Base-by-base conservation (phyloP, 1,140 invertebrate genomes). In the Xylocopa sonorina region DNA sequence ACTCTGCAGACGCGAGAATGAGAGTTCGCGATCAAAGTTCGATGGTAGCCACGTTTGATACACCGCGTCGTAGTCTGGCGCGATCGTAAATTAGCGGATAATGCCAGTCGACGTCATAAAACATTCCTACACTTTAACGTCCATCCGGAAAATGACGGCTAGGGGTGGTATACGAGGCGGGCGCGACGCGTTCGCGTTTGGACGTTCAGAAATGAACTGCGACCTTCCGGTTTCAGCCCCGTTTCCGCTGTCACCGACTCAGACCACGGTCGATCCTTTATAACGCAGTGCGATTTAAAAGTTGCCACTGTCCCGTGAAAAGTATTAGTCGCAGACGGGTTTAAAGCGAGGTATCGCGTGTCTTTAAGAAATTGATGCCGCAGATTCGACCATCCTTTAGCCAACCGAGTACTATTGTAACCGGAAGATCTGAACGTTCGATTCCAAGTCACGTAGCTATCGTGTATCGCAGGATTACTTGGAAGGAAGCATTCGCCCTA, bases 41-140 rank as follows among this genome's bases (percentile, higher is more conserved):
- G n/a, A 27, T 29, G 21, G 50, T 48, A 68, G 38, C n/a, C 34
- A 41, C 79, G 48, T 58, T 18, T 50, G 64, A 71, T 75, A 51
- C 53, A 14, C 29, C 38, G 63, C 71, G 34, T 14, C 38, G 60
- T 62, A 80, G 5, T 38, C 41, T 58, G 63, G 34, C 75, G 34
- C 50, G 64, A 86, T 89, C 87, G 80, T 87, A 88, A 89, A 89
- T 88, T 85, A 86, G 83, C 81, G 77, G 66, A 86, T 87, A 87
- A 89, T 88, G 73, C 66, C 68, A 57, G 66, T 18, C 41, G 34
- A 10, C 46, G 58, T 53, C 83, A 87, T 90, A 88, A 90, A 90
- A 90, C 81, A 89, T 87, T 87, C 81, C 82, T 85, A 74, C 73
- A 80, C 82, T 88, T 79, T 82, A 83, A 87, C 76, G 80, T 78